Percentiles rank a stretch among this genome's conserved stretches.
phyloP scores from a whole-genome alignment of 2,888 invertebrate genomes.

The Ormyrus rosae region DNA sequence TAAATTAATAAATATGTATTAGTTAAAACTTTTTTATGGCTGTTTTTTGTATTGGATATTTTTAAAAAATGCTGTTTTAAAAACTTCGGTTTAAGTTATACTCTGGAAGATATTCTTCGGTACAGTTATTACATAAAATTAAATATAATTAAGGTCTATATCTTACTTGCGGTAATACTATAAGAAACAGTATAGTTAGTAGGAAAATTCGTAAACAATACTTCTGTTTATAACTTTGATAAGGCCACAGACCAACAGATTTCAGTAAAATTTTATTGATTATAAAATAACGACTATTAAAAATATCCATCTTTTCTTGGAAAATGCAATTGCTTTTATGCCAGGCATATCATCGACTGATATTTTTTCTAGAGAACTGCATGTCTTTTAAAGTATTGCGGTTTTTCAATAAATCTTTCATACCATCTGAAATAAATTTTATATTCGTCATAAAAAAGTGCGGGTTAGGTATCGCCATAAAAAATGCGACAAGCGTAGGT shows the following conservation, averaged over 20 bases:
- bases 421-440: too few relatives aligned
- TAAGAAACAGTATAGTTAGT: neutral
- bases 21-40: too few relatives aligned
- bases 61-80: too few relatives aligned
- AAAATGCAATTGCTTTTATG: neutral
- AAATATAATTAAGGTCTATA: too few relatives aligned
- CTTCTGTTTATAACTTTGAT: neutral
- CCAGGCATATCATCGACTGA: neutral
- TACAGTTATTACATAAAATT: too few relatives aligned
- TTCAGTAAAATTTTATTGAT: too few relatives aligned
- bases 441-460: neutral
- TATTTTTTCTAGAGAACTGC: neutral
- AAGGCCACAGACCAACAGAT: constrained; percentile 7
- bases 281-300: too few relatives aligned
- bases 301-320: neutral
- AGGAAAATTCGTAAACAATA: neutral
- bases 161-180: neutral
- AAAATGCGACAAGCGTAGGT: neutral
- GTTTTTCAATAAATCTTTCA: too few relatives aligned
- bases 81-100: too few relatives aligned
- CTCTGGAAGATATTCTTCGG: too few relatives aligned
- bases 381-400: neutral
- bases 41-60: too few relatives aligned
- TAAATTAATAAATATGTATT: too few relatives aligned
- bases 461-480: neutral